These are phyloP conservation scores for Cheirogaleus medius DNA, from an alignment of 2,113 vertebrate species.

Conservation along the genomic window DNA sequence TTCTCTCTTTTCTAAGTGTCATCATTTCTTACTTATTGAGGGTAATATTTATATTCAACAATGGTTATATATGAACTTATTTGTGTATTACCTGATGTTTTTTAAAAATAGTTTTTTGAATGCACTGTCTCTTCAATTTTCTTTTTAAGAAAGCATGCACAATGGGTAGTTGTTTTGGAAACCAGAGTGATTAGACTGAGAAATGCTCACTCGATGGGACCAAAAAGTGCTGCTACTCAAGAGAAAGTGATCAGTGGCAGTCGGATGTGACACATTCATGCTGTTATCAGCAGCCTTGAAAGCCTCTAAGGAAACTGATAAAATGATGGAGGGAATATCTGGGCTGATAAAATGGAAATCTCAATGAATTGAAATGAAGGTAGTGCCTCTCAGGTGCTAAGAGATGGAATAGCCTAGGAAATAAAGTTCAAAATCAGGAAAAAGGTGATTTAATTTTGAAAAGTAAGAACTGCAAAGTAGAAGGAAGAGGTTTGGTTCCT, in stretches of 20 bases:
- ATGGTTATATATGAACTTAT: slow-evolving; percentile 19
- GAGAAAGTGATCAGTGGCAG: not conserved
- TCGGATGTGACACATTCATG: not conserved
- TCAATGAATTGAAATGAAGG: not conserved
- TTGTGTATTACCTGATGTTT: not conserved
- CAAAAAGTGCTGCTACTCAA: not conserved
- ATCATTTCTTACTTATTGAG: slow-evolving; percentile 43
- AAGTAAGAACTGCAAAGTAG: not conserved
- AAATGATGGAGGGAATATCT: not conserved
- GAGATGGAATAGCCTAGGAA: not conserved
- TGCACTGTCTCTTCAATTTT: not conserved
- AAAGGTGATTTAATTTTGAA: not conserved
- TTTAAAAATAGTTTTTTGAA: not conserved
- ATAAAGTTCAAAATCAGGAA: not conserved
- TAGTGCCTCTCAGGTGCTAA: not conserved
- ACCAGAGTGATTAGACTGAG: not conserved
- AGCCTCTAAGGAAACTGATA: not conserved
- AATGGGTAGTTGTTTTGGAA: not conserved
- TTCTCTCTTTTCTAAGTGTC: slow-evolving; percentile 27
- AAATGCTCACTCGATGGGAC: not conserved
- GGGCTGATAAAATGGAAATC: not conserved
- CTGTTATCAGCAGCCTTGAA: not conserved
- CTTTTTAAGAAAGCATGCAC: not conserved
- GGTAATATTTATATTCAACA: not conserved
- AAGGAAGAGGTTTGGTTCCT: not conserved